Percentiles rank a stretch among this genome's conserved stretches.
These are phyloP conservation scores for silkworm (Bombyx mori) DNA, from an alignment of 1,140 invertebrate species.

Conservation along the genomic window ASM3026992v2 NC_085118.1:15839001-15839500, in stretches of 20 bases:
- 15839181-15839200: slow-evolving; percentile 37
- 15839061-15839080: too few species aligned
- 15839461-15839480: too few species aligned
- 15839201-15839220: slow-evolving; percentile 33
- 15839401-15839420: too few species aligned
- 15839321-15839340: slow-evolving; percentile 4
- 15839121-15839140: slow-evolving; percentile 1
- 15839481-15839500: too few species aligned
- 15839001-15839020: too few species aligned
- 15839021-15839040: too few species aligned
- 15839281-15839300: slow-evolving; percentile 16
- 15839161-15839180: slow-evolving; percentile 52
- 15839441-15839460: too few species aligned
- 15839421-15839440: too few species aligned
- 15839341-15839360: neutral
- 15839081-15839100: slow-evolving; percentile 5
- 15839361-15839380: too few species aligned
- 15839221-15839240: slow-evolving; percentile 33
- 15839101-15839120: slow-evolving; percentile 3
- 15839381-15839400: too few species aligned
- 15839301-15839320: slow-evolving; percentile 1
- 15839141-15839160: slow-evolving; percentile 33
- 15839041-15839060: too few species aligned
- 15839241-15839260: slow-evolving; percentile 43
- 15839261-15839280: slow-evolving; percentile 25